A percentile compares a stretch with the other conserved stretches of the same genome.
phyloP scores from a whole-genome alignment of 2,113 vertebrate species.

The Sander lucioperca region DNA sequence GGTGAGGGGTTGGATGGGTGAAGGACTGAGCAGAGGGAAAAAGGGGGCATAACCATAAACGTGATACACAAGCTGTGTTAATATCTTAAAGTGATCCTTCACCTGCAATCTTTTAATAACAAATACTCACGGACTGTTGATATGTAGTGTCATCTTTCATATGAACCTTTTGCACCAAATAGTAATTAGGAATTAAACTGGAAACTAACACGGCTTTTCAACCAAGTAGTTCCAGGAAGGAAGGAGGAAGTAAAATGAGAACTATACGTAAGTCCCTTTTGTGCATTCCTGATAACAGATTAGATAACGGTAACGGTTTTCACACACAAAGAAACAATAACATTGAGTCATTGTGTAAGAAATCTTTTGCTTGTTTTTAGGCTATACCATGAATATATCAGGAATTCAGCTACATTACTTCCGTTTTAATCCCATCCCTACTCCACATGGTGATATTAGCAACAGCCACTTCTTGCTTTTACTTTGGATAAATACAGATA shows the following conservation, averaged over 20 bases:
- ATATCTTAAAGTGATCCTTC: constrained; percentile 21
- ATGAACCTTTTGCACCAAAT: background rate
- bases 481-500: background rate
- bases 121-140: background rate
- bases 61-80: constrained; percentile 29
- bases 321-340: background rate
- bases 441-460: background rate
- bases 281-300: background rate
- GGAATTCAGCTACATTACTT: background rate
- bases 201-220: background rate
- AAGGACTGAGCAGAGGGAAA: constrained; percentile 22
- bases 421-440: background rate
- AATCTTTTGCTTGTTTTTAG: background rate
- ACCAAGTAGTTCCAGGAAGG: constrained; percentile 19
- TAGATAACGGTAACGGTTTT: background rate
- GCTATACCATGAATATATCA: background rate
- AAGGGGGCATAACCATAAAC: constrained; percentile 26
- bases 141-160: constrained; percentile 21
- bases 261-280: background rate
- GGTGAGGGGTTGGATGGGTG: background rate
- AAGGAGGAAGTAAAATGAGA: constrained; percentile 16
- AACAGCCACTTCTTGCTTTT: background rate
- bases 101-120: constrained; percentile 20
- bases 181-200: constrained; percentile 16
- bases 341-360: background rate